Percentiles rank a stretch among this genome's conserved stretches.
phyloP scores from a whole-genome alignment of 2,888 invertebrate species.

The Argynnis bischoffii region DNA sequence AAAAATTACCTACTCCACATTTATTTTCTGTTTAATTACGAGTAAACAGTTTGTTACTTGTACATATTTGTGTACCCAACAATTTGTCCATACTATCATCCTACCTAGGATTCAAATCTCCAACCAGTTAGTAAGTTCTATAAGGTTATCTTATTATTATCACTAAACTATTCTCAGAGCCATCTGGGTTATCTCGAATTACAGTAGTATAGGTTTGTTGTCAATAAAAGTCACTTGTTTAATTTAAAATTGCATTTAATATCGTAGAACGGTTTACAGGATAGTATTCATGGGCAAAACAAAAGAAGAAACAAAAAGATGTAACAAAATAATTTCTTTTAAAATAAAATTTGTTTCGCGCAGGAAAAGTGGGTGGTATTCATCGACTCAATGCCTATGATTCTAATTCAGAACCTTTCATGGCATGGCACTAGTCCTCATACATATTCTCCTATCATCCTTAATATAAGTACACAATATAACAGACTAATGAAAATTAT shows the following conservation, averaged over 20 bases:
- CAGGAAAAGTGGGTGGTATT: slow-evolving; percentile 82
- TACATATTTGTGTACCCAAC: too few species aligned
- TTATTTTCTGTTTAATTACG: too few species aligned
- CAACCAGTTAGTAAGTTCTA: too few species aligned
- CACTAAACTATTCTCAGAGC: background rate
- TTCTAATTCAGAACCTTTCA: slow-evolving; percentile 82
- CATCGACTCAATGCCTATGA: slow-evolving; percentile 79
- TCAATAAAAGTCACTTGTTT: slow-evolving; percentile 33
- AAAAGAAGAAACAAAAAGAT: slow-evolving; percentile 62
- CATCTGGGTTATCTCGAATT: slow-evolving; percentile 11
- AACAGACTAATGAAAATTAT: slow-evolving; percentile 52
- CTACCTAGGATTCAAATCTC: too few species aligned
- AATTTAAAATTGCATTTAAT: slow-evolving; percentile 74
- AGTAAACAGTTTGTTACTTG: too few species aligned
- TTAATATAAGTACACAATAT: slow-evolving; percentile 61
- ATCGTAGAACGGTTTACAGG: slow-evolving; percentile 76
- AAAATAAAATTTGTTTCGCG: slow-evolving; percentile 63
- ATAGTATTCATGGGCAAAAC: slow-evolving; percentile 65
- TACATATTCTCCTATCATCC: slow-evolving; percentile 80
- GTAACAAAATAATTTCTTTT: slow-evolving; percentile 64
- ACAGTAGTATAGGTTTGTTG: background rate
- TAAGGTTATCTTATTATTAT: too few species aligned
- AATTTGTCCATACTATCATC: too few species aligned
- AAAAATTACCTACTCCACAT: too few species aligned
- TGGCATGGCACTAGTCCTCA: slow-evolving; percentile 82